A percentile compares a stretch with the other conserved stretches of the same genome.
Conservation (phyloP, 2,888 invertebrate genomes). For the Xanthorhoe designata region DNA sequence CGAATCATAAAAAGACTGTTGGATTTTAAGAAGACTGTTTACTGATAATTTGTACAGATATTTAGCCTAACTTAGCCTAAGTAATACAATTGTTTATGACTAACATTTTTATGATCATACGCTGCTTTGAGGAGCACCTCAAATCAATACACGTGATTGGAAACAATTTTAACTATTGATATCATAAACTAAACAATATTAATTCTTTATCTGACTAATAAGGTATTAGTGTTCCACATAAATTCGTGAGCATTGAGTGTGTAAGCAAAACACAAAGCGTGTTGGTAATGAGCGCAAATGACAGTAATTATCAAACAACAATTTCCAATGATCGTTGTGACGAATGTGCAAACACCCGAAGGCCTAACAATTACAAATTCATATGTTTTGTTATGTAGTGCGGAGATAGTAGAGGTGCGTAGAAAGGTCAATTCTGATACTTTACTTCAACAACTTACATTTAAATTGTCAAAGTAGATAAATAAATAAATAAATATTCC, state of each 20-base stretch:
- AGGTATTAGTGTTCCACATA: not conserved
- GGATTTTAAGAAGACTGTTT: no score
- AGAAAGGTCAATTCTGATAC: no score
- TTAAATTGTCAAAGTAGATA: no score
- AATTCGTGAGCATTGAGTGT: not conserved
- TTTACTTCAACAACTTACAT: no score
- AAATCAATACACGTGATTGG: no score
- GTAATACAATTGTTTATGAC: no score
- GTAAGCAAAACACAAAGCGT: not conserved
- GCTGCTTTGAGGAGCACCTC: no score
- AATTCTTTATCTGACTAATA: not conserved
- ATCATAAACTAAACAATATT: not conserved
- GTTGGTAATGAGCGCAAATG: slow-evolving; percentile 2
- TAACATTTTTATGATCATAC: no score
- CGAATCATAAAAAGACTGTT: not conserved
- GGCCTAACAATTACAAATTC: not conserved
- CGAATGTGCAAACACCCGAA: no score
- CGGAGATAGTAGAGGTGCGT: not conserved
- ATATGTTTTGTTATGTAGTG: not conserved
- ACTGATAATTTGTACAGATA: not conserved
- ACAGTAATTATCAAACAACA: slow-evolving; percentile 9
- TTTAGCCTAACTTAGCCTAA: not conserved
- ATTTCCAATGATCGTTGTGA: slow-evolving; percentile 3
- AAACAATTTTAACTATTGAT: not conserved
- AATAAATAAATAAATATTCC: no score